These are phyloP conservation scores for Antennarius maculatus DNA, from an alignment of 2,797 vertebrate genomes.

Conservation along the genomic window DNA sequence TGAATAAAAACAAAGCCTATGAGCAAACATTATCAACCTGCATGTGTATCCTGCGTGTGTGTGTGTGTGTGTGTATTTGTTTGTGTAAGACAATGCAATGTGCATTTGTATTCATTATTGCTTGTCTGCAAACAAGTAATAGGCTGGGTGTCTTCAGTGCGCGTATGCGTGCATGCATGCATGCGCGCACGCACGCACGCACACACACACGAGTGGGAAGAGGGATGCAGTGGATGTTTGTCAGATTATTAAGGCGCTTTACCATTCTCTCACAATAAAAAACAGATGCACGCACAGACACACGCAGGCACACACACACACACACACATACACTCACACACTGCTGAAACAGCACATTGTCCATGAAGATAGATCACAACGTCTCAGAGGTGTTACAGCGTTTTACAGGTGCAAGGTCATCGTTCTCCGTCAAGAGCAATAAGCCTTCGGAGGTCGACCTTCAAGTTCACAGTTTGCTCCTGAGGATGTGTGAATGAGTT, in stretches of 20 bases:
- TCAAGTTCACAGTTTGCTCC: constrained; percentile 30
- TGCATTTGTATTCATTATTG: constrained; percentile 74
- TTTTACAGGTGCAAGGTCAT: constrained; percentile 70
- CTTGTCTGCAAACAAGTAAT: constrained; percentile 62
- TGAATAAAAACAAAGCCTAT: constrained; percentile 24
- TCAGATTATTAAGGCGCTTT: constrained; percentile 52
- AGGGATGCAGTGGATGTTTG: constrained; percentile 61
- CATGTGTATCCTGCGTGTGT: constrained; percentile 15
- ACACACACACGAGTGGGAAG: constrained; percentile 46
- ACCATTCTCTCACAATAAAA: constrained; percentile 9
- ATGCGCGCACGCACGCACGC: constrained; percentile 18
- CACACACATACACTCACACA: neutral
- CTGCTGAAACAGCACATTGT: constrained; percentile 66
- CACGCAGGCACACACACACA: no score
- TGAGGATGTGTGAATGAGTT: constrained; percentile 19
- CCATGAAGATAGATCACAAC: constrained; percentile 65
- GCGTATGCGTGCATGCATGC: neutral
- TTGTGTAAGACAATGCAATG: constrained; percentile 24
- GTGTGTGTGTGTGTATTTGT: constrained; percentile 2
- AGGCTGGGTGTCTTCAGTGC: constrained; percentile 9
- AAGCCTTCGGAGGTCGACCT: constrained; percentile 43
- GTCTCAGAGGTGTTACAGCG: constrained; percentile 52
- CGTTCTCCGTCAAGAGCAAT: constrained; percentile 33
- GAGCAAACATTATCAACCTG: constrained; percentile 30
- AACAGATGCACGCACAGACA: neutral